Conservation (phyloP, 2,113 vertebrate species). For the Onychostoma macrolepis region DNA sequence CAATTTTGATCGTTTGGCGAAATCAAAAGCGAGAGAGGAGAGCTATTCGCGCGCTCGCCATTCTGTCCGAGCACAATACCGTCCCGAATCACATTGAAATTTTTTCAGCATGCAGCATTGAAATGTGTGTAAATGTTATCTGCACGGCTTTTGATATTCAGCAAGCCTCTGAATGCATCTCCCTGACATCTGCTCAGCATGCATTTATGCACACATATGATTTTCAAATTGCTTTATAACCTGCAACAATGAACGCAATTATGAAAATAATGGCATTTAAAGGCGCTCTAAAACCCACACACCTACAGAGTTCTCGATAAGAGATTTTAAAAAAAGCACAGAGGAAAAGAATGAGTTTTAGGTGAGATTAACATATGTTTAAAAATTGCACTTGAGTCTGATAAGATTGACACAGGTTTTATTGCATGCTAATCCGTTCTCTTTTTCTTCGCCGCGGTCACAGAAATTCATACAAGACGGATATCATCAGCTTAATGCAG, state of each 20-base stretch:
- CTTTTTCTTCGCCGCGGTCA: constrained; percentile 62
- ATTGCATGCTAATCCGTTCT: constrained; percentile 64
- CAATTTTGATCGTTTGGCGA: constrained; percentile 20
- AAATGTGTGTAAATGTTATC: constrained; percentile 65
- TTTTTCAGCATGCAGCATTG: constrained; percentile 54
- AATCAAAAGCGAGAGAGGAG: neutral
- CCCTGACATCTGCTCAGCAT: constrained; percentile 65
- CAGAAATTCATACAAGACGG: constrained; percentile 71
- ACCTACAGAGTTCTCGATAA: constrained; percentile 76
- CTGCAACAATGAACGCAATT: constrained; percentile 78
- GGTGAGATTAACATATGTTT: constrained; percentile 81
- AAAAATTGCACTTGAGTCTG: constrained; percentile 77
- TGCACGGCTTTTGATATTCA: constrained; percentile 64
- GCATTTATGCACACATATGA: constrained; percentile 75
- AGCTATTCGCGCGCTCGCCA: neutral
- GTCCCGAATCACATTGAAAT: constrained; percentile 60
- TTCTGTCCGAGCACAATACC: constrained; percentile 16
- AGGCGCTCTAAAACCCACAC: constrained; percentile 68
- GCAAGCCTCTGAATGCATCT: constrained; percentile 61
- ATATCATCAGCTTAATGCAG: constrained; percentile 70
- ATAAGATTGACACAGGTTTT: constrained; percentile 80
- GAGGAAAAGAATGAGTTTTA: constrained; percentile 71
- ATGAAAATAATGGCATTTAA: constrained; percentile 80
- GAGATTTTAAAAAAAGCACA: constrained; percentile 59
- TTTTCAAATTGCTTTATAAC: constrained; percentile 76